These are phyloP conservation scores for Cuniculus paca DNA, from an alignment of 2,797 vertebrate genomes.

Conservation along the genomic window DNA sequence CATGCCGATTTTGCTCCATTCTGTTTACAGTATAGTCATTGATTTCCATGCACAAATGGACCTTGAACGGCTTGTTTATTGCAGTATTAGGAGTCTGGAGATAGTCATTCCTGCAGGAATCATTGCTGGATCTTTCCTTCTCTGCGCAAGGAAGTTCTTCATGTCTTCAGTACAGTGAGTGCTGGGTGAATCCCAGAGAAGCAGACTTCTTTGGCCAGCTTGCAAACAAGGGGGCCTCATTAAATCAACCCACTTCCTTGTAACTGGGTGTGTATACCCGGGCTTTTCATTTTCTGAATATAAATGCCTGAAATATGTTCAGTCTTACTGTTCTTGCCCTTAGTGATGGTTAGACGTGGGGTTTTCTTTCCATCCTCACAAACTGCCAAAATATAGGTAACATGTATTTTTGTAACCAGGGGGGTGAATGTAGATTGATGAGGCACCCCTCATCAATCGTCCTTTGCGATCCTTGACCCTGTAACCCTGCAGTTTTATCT, in stretches of 20 bases:
- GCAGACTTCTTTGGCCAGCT: not conserved
- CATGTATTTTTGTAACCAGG: not conserved
- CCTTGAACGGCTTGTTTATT: not conserved
- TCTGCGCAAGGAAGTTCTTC: not conserved
- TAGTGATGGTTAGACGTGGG: not conserved
- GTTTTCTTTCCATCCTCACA: not conserved
- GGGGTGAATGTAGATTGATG: not conserved
- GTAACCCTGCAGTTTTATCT: not conserved
- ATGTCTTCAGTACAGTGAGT: not conserved
- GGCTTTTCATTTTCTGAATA: not conserved
- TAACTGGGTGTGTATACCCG: not conserved
- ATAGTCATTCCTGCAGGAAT: not conserved
- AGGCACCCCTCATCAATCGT: not conserved
- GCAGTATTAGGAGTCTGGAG: not conserved
- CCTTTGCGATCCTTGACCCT: not conserved
- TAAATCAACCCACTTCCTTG: not conserved
- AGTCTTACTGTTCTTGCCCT: not conserved
- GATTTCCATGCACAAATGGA: not conserved
- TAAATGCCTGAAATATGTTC: not conserved
- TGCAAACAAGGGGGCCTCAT: not conserved
- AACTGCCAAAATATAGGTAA: not conserved
- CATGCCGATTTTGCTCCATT: not conserved
- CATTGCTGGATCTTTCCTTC: not conserved
- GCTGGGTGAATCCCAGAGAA: not conserved
- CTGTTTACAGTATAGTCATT: not conserved